Evolutionary conservation across 2,113 vertebrate species (phyloP), one percentile per base, ranked within the genome.

Genomic region (Pollimyrus isidori): DNA sequence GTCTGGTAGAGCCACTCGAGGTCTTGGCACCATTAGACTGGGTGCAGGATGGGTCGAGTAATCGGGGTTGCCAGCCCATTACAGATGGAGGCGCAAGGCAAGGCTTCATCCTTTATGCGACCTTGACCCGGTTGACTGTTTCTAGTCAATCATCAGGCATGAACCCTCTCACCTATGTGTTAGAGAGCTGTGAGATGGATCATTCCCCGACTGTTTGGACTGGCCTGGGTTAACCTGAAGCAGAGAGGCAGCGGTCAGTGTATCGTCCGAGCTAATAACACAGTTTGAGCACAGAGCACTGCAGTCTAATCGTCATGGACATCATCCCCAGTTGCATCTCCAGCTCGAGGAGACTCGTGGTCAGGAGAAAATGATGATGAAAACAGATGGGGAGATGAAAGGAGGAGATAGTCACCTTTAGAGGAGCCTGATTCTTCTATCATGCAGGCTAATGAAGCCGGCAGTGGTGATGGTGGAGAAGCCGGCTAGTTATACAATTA

Each of bases 1-100:
- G 89, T 92, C 87, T 90, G 89, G 80, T 39, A 90, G 83, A 91
- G 92, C 92, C 90, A 65, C 73, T 89, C 58, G 19, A 87, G 53
- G 48, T 65, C 23, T 39, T 82, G 83, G 88, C 91, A 76, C 89
- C 30, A 15, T 39, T 53, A 89, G 62, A 21, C 13, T 21, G 76
- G n/a, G 26, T 2, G 45, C 11, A 83, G 30, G 26, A 91, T 73
- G 50, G 90, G 89, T 89, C 48, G 85, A 90, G 89, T 93, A 91
- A 92, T 90, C 85, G 88, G 15, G 50, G 80, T 87, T 45, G 50
- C 13, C 35, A 11, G 87, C 4, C 42, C 45, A 58, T 87, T 48
- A 53, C 83, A 39, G 76, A 85, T 65, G 87, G 65, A n/a, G 56
- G 13, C 30, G 30, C 45, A 42, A 21, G 35, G 39, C n/a, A 50